Conservation (phyloP, 2,888 invertebrate species). For the Oscheius sp. region DNA sequence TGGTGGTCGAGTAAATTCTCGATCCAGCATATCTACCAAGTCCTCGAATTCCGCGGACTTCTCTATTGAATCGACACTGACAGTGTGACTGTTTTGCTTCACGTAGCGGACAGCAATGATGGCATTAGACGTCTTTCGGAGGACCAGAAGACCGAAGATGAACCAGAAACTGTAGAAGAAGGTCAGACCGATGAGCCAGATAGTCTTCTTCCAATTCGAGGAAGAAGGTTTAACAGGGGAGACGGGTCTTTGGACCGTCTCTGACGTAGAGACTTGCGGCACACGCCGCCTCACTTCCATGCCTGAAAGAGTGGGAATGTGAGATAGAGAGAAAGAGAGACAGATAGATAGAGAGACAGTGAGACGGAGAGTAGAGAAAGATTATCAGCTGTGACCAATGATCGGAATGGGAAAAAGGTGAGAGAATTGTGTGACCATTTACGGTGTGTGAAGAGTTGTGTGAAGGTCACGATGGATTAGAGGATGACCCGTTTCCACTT, state of each 20-base stretch:
- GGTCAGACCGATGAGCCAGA: constrained; percentile 13
- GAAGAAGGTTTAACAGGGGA: constrained; percentile 9
- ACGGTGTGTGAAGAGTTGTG: not conserved
- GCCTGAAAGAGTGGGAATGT: not conserved
- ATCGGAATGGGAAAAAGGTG: not conserved
- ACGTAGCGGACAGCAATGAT: constrained; percentile 71
- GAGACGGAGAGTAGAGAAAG: no score
- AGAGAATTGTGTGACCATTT: not conserved
- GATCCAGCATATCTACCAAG: constrained; percentile 45
- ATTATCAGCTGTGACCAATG: not conserved
- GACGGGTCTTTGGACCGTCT: not conserved
- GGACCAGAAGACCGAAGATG: constrained; percentile 63
- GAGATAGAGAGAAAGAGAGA: not conserved
- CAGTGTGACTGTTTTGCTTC: constrained; percentile 64
- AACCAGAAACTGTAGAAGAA: constrained; percentile 61
- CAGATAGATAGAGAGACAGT: no score
- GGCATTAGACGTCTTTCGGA: constrained; percentile 70
- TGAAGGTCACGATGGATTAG: constrained; percentile 36
- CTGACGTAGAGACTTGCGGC: not conserved
- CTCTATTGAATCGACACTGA: constrained; percentile 63
- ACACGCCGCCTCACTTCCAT: constrained; percentile 25
- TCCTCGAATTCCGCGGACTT: constrained; percentile 66
- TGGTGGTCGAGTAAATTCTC: constrained; percentile 65
- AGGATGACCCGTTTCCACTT: constrained; percentile 29
- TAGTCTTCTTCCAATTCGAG: constrained; percentile 7